phyloP scores from a whole-genome alignment of 2,888 invertebrate genomes.

The Nemapogon koenigi region DNA sequence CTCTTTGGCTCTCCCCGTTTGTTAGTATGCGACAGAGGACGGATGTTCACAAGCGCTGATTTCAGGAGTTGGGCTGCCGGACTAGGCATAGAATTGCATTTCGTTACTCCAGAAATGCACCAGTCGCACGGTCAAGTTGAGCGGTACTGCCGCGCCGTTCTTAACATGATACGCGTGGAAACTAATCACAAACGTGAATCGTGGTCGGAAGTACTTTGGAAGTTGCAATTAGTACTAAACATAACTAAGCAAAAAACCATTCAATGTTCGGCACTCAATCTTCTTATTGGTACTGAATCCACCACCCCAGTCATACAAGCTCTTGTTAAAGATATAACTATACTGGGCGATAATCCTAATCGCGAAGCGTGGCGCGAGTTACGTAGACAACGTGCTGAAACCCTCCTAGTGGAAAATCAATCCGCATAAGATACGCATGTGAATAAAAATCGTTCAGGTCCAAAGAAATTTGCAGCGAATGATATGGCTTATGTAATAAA shows the following conservation, averaged over 20 bases:
- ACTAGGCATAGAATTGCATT: slow-evolving; percentile 16
- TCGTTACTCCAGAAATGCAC: slow-evolving; percentile 21
- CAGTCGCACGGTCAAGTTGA: slow-evolving; percentile 17
- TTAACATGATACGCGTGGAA: slow-evolving; percentile 16
- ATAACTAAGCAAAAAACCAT: slow-evolving; percentile 17
- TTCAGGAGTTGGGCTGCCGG: slow-evolving; percentile 14
- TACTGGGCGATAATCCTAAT: slow-evolving; percentile 8
- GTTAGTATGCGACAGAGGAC: slow-evolving; percentile 18
- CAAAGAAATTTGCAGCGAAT: no score
- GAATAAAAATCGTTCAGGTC: no score
- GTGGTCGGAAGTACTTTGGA: slow-evolving; percentile 14
- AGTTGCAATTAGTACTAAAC: slow-evolving; percentile 15
- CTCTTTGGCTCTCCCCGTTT: slow-evolving; percentile 18
- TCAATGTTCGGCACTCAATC: slow-evolving; percentile 14
- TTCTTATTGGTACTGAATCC: slow-evolving; percentile 15
- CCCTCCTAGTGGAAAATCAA: no score
- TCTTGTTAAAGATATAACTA: slow-evolving; percentile 15
- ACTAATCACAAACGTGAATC: slow-evolving; percentile 7
- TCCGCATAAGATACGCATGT: no score
- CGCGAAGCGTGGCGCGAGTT: no score
- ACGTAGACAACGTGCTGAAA: no score
- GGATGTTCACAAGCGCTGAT: slow-evolving; percentile 18
- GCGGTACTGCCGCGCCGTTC: slow-evolving; percentile 15
- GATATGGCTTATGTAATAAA: no score
- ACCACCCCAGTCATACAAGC: slow-evolving; percentile 14